A percentile compares a stretch with the other conserved stretches of the same genome.
These are phyloP conservation scores for Sphinx pinastri DNA, from an alignment of 2,888 invertebrate genomes.

Conservation along the genomic window DNA sequence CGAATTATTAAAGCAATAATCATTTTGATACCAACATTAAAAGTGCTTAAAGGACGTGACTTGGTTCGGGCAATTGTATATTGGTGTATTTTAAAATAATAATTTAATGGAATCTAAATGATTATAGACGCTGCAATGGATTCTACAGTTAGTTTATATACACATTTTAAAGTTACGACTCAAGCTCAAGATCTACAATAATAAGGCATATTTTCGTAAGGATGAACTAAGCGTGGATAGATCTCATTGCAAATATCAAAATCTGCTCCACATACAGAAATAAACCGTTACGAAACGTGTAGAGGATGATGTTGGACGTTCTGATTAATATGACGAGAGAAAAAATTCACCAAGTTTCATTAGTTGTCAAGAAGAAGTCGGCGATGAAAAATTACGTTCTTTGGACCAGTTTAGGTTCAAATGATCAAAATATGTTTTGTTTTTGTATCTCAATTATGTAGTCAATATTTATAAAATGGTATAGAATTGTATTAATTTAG, in stretches of 20 bases:
- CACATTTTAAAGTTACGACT: too few relatives aligned
- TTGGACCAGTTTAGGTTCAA: not conserved
- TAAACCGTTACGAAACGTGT: slow-evolving; percentile 6
- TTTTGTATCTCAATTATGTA: too few relatives aligned
- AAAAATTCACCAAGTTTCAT: slow-evolving; percentile 7
- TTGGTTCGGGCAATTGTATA: not conserved
- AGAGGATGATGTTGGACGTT: not conserved
- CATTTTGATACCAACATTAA: not conserved
- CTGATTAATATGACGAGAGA: slow-evolving; percentile 10
- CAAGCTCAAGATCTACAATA: not conserved
- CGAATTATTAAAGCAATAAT: not conserved
- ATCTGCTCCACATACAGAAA: slow-evolving; percentile 17
- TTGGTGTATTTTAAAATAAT: too few relatives aligned
- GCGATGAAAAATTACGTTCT: slow-evolving; percentile 12
- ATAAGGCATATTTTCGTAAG: not conserved
- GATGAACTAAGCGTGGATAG: not conserved
- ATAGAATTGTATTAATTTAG: too few relatives aligned
- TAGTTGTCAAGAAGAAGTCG: not conserved
- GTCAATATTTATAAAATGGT: too few relatives aligned
- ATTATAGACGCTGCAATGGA: too few relatives aligned
- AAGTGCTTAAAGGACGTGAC: not conserved
- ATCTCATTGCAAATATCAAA: slow-evolving; percentile 16
- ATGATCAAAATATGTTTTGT: too few relatives aligned
- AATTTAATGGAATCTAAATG: too few relatives aligned
- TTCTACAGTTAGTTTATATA: too few relatives aligned